Base-by-base conservation (phyloP, 2,888 invertebrate species). In the Ophraella communa region DNA sequence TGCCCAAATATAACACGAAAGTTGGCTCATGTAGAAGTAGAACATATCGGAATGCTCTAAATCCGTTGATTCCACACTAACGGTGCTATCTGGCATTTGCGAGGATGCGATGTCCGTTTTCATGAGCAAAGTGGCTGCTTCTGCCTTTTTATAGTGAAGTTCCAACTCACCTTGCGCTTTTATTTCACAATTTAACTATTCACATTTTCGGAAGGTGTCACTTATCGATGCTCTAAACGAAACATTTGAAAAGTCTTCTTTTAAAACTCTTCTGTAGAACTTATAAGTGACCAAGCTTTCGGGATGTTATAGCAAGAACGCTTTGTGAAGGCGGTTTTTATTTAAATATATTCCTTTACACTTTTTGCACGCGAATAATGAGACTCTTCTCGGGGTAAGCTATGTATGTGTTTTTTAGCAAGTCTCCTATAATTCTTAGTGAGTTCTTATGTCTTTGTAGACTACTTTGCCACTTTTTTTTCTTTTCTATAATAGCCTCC, bases 1-100 rank as follows among this genome's bases (percentile, higher is more conserved):
- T 30, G 7, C 30, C 30, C 18, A 5, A 5, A 7, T 47, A 55
- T 55, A 62, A 18, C 62, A 62, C 3, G 49, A 62, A 18, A 62
- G 66, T 61, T 77, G 74, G 24, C 76, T 69, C n/a, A n/a, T n/a
- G n/a, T n/a, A n/a, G n/a, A 64, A 54, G 67, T 77, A 77, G 60
- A 76, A 78, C 69, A 77, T 76, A 54, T 72, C 67, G n/a, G 69
- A 68, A 61, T 75, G 76, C 65, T 78, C 71, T 53, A 77, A 66
- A 67, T 77, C 76, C 65, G 76, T 70, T 18, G 73, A 68, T 21
- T 68, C 30, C 14, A 54, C 64, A 69, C 62, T 66, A 35, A 49
- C 17, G 56, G 24, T 51, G 57, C 69, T 64, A 62, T 47, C 68
- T 62, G 69, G 65, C 49, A 56, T 44, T 66, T 73, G 71, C 27